Evolutionary conservation across 1,140 invertebrate genomes (phyloP).

Genomic region (Eriocheir sinensis): DNA sequence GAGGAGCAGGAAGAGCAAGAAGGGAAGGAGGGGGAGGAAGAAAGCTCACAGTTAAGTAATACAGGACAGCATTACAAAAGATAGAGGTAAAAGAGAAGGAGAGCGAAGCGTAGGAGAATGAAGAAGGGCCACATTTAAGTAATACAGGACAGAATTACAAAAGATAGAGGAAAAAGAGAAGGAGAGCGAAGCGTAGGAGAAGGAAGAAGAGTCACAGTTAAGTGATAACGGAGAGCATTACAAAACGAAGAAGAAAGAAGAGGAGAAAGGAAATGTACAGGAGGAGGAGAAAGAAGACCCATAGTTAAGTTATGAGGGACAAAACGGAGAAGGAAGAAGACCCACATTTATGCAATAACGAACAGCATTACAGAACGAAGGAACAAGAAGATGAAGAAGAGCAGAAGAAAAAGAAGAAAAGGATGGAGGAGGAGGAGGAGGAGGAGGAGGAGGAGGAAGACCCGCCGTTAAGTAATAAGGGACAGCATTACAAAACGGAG

Average conservation of each 20-base stretch:
- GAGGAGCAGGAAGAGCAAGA: neutral
- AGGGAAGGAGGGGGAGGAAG: neutral
- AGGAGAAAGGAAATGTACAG: no score
- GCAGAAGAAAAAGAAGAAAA: neutral
- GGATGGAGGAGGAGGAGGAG: neutral
- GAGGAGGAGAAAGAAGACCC: no score
- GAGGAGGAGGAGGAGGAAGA: neutral
- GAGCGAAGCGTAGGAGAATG: neutral
- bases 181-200: neutral
- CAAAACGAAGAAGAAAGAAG: neutral
- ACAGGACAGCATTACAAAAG: neutral
- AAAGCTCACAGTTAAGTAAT: neutral
- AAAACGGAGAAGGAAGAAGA: neutral
- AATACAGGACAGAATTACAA: no score
- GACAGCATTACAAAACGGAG: neutral
- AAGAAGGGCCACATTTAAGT: no score
- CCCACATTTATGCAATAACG: neutral
- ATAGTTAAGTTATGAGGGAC: no score
- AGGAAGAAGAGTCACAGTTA: neutral
- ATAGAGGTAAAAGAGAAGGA: neutral
- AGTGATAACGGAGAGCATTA: slow-evolving; percentile 2
- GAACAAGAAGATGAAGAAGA: neutral
- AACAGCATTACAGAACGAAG: neutral
- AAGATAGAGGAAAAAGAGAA: neutral
- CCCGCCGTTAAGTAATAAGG: neutral